Evolutionary conservation across 1,140 invertebrate genomes (phyloP).

Genomic region (Zaprionus camerounensis): DNA sequence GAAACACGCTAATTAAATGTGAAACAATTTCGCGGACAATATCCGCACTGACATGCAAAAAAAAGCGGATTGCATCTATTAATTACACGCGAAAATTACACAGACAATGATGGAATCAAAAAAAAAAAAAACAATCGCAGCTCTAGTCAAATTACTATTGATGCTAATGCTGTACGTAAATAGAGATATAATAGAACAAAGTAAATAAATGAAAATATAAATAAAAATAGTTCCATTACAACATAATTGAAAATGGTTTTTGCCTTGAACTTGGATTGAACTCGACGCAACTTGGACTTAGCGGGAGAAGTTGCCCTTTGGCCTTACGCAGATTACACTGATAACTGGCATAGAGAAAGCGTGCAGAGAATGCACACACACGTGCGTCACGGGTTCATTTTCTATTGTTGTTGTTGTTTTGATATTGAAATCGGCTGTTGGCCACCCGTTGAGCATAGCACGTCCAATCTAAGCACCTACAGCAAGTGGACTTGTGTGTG

Average conservation of each 20-base stretch:
- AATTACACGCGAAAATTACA: constrained; percentile 38
- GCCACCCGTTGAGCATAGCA: constrained; percentile 25
- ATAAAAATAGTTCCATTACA: constrained; percentile 34
- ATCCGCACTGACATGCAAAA: constrained; percentile 22
- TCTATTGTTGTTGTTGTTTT: constrained; percentile 19
- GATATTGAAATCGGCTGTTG: constrained; percentile 50
- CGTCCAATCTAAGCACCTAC: constrained; percentile 10
- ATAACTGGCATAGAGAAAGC: neutral
- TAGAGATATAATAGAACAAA: constrained; percentile 24
- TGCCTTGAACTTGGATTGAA: constrained; percentile 70
- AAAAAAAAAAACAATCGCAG: neutral
- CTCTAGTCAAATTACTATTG: constrained; percentile 9
- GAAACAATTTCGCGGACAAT: constrained; percentile 25
- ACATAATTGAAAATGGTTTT: constrained; percentile 68
- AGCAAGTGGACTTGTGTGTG: constrained; percentile 43
- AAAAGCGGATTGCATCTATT: constrained; percentile 27
- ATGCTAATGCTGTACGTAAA: constrained; percentile 20
- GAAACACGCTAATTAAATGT: constrained; percentile 37
- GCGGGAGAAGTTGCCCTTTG: constrained; percentile 58
- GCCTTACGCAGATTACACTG: constrained; percentile 30
- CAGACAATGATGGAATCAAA: neutral
- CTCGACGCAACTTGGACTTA: constrained; percentile 23
- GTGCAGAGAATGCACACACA: neutral
- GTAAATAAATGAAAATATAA: neutral
- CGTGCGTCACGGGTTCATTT: constrained; percentile 14